These are phyloP conservation scores for Xanthorhoe spadicearia DNA, from an alignment of 2,888 invertebrate species.

Conservation along the genomic window DNA sequence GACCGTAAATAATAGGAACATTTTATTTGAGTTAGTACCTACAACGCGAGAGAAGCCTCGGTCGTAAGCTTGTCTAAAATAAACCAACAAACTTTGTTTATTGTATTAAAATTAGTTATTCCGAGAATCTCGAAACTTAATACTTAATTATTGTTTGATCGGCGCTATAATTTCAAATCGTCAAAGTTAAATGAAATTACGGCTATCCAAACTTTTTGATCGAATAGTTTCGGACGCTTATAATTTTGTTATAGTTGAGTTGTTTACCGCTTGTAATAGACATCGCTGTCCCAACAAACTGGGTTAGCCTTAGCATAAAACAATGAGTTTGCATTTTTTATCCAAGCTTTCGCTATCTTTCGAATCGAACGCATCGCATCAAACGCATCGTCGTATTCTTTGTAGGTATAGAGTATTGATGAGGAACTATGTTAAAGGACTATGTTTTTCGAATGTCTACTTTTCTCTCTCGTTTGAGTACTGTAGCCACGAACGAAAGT, in stretches of 20 bases:
- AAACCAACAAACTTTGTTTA: background rate
- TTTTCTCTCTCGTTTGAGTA: too few relatives aligned
- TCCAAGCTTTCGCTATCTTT: too few relatives aligned
- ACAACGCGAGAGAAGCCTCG: too few relatives aligned
- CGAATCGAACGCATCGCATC: too few relatives aligned
- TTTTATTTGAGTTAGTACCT: too few relatives aligned
- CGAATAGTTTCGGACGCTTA: slow-evolving; percentile 11
- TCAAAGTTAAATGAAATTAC: background rate
- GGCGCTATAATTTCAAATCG: background rate
- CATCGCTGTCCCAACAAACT: background rate
- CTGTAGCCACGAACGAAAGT: too few relatives aligned
- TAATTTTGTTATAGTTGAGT: slow-evolving; percentile 9
- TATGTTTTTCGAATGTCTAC: too few relatives aligned
- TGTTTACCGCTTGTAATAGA: slow-evolving; percentile 3
- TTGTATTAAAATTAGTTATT: background rate
- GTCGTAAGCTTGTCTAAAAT: too few relatives aligned
- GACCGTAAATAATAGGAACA: too few relatives aligned
- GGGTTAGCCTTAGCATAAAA: slow-evolving; percentile 5
- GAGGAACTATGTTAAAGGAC: too few relatives aligned
- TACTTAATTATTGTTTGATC: background rate
- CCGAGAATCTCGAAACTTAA: background rate
- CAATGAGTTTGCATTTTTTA: slow-evolving; percentile 6
- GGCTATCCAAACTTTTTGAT: background rate
- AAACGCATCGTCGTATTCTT: too few relatives aligned
- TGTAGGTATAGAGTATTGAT: too few relatives aligned